phyloP scores from a whole-genome alignment of 2,797 vertebrate genomes.

The Anabas testudineus region DNA sequence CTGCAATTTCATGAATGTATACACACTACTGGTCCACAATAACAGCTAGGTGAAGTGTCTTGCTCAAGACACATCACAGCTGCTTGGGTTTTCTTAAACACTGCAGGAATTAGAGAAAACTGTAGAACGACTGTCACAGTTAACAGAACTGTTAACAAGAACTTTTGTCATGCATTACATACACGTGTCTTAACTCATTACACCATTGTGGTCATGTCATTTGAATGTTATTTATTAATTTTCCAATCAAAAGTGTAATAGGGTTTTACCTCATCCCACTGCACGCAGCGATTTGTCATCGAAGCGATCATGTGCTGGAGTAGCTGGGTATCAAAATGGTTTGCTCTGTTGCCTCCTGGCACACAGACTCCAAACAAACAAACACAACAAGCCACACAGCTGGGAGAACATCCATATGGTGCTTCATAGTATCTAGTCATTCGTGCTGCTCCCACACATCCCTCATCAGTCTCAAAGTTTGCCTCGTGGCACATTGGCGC shows the following conservation, averaged over 20 bases:
- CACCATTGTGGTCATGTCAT: conserved; percentile 4
- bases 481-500: not conserved
- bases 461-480: conserved; percentile 25
- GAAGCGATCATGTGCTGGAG: conserved; percentile 39
- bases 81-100: no score
- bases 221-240: conserved; percentile 19
- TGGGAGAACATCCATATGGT: conserved; percentile 44
- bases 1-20: no score
- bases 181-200: conserved; percentile 5
- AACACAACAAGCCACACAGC: conserved; percentile 25
- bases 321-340: conserved; percentile 47
- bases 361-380: conserved; percentile 21
- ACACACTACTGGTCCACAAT: no score
- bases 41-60: no score
- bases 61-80: no score
- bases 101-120: no score
- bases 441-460: no score
- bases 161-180: no score
- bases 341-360: conserved; percentile 45
- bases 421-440: conserved; percentile 37
- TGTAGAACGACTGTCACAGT: no score
- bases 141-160: no score
- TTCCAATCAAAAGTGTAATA: conserved; percentile 25
- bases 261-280: conserved; percentile 23
- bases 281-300: conserved; percentile 54